These are phyloP conservation scores for Tapera naevia DNA, from an alignment of 2,797 vertebrate species.

Conservation along the genomic window DNA sequence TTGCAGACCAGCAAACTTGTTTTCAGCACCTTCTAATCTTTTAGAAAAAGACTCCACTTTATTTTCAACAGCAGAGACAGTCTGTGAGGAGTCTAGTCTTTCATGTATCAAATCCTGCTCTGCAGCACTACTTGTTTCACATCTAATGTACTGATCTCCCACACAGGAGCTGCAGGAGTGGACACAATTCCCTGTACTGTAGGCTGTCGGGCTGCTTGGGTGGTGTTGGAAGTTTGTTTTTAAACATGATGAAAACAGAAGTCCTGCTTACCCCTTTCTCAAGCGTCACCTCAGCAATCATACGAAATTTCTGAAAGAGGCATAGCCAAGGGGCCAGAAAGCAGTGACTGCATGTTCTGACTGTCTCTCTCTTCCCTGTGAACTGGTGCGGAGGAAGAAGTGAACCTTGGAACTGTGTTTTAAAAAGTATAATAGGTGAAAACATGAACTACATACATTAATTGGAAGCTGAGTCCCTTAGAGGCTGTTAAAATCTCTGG, in stretches of 20 bases:
- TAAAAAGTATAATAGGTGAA: background rate
- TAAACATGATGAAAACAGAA: background rate
- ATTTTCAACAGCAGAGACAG: constrained; percentile 39
- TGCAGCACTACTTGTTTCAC: background rate
- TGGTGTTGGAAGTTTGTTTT: constrained; percentile 27
- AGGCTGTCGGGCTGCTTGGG: background rate
- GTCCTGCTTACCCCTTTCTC: background rate
- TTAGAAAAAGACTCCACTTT: background rate
- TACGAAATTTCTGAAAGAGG: background rate
- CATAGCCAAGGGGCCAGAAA: background rate
- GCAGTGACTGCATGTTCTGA: background rate
- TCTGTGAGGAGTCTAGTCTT: constrained; percentile 2
- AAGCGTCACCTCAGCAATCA: constrained; percentile 1
- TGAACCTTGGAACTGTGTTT: background rate
- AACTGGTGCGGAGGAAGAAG: background rate
- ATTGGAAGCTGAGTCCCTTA: background rate
- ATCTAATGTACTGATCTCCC: background rate
- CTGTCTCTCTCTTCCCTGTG: background rate
- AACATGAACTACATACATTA: background rate
- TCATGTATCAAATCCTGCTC: background rate
- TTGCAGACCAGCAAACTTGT: constrained; percentile 54
- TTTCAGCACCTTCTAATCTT: constrained; percentile 66
- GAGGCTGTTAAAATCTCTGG: background rate
- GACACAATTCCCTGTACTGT: background rate
- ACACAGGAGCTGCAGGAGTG: background rate